These are phyloP conservation scores for Lophotis ruficrista DNA, from an alignment of 2,113 vertebrate species.

Conservation along the genomic window DNA sequence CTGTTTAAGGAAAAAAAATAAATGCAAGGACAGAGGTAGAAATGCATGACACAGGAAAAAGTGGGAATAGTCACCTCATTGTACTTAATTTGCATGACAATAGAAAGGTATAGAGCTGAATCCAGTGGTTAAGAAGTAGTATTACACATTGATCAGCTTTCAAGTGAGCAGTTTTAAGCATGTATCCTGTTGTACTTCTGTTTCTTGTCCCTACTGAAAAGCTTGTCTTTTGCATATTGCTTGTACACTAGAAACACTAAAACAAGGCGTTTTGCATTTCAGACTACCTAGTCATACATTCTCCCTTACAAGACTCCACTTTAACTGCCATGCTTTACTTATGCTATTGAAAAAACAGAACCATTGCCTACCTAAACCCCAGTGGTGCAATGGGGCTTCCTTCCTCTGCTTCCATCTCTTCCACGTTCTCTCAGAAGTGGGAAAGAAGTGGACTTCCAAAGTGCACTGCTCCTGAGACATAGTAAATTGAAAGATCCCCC, in stretches of 20 bases:
- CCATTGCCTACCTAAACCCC: background rate
- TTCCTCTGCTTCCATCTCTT: background rate
- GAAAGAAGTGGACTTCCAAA: background rate
- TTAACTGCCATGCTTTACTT: background rate
- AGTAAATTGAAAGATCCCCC: background rate
- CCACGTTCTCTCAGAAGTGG: background rate
- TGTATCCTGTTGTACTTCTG: background rate
- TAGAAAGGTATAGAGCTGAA: background rate
- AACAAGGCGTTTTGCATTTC: background rate
- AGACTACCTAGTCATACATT: background rate
- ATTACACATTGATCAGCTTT: background rate
- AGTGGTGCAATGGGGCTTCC: rapidly evolving
- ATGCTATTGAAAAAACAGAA: background rate
- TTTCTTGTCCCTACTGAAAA: background rate
- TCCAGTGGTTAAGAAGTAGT: background rate
- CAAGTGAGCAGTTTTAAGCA: background rate
- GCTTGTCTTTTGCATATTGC: background rate
- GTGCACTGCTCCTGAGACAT: background rate
- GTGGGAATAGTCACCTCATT: background rate
- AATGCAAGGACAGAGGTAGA: background rate
- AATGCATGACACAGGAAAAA: background rate
- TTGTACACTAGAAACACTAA: background rate
- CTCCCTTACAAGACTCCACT: background rate
- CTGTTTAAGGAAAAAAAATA: background rate
- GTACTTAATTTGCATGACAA: background rate